Base-by-base conservation (phyloP, 2,888 invertebrate genomes). In the Gasteruption jaculator region DNA sequence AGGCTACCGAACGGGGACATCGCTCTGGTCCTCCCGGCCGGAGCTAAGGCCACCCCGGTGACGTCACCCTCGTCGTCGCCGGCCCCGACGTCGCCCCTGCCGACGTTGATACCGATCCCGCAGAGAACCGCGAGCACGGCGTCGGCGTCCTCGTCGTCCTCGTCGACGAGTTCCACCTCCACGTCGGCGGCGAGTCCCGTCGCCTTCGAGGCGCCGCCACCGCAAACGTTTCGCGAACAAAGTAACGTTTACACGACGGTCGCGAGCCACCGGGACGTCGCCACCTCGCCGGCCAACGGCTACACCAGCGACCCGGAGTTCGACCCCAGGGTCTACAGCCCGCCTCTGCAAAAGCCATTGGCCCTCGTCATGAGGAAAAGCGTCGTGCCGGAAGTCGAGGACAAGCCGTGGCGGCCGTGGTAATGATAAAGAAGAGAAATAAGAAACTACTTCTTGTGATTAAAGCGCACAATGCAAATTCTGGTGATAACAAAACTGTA, bases 341-440 rank as follows among this genome's bases (percentile, higher is more conserved):
- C 73, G 10, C 71, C 73, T 2, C 60, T 72, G 30, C 76, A 76
- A 49, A 75, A 74, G 36, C 88, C 88, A 0, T 71, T 88, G 20
- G 82, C 86, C 4, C 73, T 88, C 52, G 88, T 88, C 12, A 86
- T 85, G 57, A 80, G 80, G 61, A 85, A 78, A 74, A 75, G 58
- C 46, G 73, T 74, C 2, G 55, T 65, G 39, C 75, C 74, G 41
- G 72, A 73, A 46, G 75, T 78, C 46, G 85, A 85, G 60, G 85
- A 86, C 30, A 84, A 84, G 60, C 86, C 86, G 18, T 89, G 89
- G 88, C 77, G 88, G 60, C 88, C 88, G 3, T 89, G 88, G 89
- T 86, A 65, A 60, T 60, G 22, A 10, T 15, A 25, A 36, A 27
- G 26, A 11, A 18, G 11, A 12, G n/a, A 34, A 39, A 21, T 10